phyloP scores from a whole-genome alignment of 2,113 vertebrate genomes.

The Progne subis region DNA sequence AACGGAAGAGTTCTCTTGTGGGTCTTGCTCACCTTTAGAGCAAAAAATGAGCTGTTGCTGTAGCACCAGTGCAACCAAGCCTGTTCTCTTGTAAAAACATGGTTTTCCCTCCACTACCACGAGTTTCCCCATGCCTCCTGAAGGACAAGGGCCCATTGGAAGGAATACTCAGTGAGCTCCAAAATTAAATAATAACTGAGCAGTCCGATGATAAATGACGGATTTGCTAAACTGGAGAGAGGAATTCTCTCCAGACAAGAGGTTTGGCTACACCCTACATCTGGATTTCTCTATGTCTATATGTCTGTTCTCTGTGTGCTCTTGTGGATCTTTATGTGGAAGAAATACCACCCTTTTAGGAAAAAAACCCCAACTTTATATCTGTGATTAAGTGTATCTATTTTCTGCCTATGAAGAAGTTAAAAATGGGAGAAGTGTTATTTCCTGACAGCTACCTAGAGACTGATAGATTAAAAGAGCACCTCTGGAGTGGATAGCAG shows the following conservation, averaged over 20 bases:
- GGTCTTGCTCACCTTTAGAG: background rate
- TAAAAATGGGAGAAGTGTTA: background rate
- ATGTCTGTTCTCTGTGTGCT: rapidly evolving
- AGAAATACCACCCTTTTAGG: background rate
- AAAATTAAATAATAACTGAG: background rate
- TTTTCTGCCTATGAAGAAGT: background rate
- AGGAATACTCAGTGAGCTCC: background rate
- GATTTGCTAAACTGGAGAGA: background rate
- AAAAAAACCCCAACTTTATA: background rate
- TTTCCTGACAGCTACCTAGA: background rate
- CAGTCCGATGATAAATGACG: background rate
- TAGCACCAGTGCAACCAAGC: rapidly evolving
- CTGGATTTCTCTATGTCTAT: background rate
- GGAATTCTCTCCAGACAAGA: background rate
- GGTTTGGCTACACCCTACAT: rapidly evolving
- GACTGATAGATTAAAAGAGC: background rate
- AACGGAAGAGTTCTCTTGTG: background rate
- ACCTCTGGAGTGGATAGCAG: background rate
- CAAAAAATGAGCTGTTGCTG: background rate
- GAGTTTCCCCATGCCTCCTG: background rate
- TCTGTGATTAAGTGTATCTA: background rate
- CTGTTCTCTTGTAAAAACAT: background rate
- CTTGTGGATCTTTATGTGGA: background rate
- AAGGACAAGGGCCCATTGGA: rapidly evolving
- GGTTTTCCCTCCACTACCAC: background rate